Evolutionary conservation across 2,888 invertebrate genomes (phyloP).

Genomic region (Polietes domitor): DNA sequence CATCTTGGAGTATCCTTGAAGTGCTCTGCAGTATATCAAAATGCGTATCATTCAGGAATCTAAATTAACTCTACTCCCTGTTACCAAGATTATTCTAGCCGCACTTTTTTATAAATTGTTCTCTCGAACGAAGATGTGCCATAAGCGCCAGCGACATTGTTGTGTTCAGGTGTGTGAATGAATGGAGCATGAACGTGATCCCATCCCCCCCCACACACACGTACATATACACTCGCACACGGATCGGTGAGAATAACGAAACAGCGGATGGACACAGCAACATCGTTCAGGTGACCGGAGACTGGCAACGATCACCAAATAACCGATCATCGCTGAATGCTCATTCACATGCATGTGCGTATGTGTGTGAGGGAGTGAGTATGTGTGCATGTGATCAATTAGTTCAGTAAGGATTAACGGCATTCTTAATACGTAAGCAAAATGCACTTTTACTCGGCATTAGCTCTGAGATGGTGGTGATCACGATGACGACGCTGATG

Average conservation of each 20-base stretch:
- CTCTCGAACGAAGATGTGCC: no score
- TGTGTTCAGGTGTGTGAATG: not conserved
- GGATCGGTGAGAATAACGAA: not conserved
- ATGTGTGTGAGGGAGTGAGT: no score
- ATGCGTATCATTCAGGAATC: no score
- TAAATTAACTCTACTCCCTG: no score
- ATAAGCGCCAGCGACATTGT: not conserved
- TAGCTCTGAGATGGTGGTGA: not conserved
- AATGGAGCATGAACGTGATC: not conserved
- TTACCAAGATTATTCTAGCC: no score
- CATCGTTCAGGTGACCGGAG: not conserved
- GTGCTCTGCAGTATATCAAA: no score
- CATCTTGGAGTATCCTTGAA: no score
- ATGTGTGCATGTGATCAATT: not conserved
- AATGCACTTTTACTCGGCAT: not conserved
- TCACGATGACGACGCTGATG: not conserved
- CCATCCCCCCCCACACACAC: not conserved
- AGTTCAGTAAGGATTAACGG: slow-evolving; percentile 44
- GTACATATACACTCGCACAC: not conserved
- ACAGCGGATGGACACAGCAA: not conserved
- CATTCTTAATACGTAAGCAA: slow-evolving; percentile 47
- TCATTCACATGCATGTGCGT: not conserved
- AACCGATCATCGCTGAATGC: not conserved
- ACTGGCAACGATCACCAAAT: not conserved
- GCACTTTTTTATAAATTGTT: no score